Percentiles rank a stretch among this genome's conserved stretches.
phyloP scores from a whole-genome alignment of 53 echinoderm and acorn worm genomes.

The Zoroaster sp. region DNA sequence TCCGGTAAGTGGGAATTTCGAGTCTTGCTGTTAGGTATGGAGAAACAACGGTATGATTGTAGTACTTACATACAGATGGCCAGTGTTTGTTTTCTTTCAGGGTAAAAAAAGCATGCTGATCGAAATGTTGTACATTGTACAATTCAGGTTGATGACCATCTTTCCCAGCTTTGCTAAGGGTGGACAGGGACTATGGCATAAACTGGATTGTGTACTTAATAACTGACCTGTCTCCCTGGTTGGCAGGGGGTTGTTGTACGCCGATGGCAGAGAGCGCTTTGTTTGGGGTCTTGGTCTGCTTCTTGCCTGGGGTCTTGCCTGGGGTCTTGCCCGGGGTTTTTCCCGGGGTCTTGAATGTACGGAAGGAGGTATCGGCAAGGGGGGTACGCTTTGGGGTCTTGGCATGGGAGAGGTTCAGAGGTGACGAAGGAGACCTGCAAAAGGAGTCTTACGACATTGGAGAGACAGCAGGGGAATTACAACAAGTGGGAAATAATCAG shows the following conservation, averaged over 20 bases:
- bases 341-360: conserved; percentile 25
- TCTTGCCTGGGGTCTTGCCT: conserved; percentile 27
- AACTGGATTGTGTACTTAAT: not conserved
- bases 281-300: conserved; percentile 24
- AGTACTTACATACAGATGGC: too few relatives aligned
- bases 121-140: too few relatives aligned
- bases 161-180: not conserved
- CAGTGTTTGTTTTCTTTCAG: too few relatives aligned
- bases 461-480: too few relatives aligned
- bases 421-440: not conserved
- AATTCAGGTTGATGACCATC: too few relatives aligned
- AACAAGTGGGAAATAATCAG: too few relatives aligned
- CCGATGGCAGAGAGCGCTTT: conserved; percentile 3
- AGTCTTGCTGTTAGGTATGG: too few relatives aligned
- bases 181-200: not conserved
- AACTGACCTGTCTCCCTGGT: conserved; percentile 66
- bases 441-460: not conserved
- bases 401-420: not conserved
- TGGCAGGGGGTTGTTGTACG: not conserved
- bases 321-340: conserved; percentile 55
- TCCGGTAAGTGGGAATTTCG: too few relatives aligned
- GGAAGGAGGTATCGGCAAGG: not conserved
- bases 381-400: conserved; percentile 38
- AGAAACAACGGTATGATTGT: too few relatives aligned
- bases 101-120: too few relatives aligned